Evolutionary conservation across 2,888 invertebrate genomes (phyloP).

Genomic region (Agapetus fuscipes): DNA sequence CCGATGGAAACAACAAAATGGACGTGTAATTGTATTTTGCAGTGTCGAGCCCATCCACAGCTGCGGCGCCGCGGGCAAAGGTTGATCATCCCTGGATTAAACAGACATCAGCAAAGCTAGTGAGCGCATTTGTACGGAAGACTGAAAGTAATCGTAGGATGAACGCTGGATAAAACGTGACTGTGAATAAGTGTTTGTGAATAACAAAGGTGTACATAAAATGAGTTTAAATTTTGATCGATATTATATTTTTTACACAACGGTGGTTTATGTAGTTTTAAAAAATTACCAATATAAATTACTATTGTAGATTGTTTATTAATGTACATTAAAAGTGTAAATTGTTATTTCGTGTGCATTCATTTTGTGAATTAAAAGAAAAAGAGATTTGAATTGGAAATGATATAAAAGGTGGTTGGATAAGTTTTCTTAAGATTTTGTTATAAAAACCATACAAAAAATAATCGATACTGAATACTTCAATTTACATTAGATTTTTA

Average conservation of each 20-base stretch:
- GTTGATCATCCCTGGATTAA: no score
- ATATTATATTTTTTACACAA: slow-evolving; percentile 18
- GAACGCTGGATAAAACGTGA: neutral
- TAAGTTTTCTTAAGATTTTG: no score
- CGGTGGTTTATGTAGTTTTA: slow-evolving; percentile 11
- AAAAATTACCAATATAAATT: slow-evolving; percentile 7
- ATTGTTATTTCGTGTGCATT: neutral
- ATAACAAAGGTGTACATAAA: slow-evolving; percentile 13
- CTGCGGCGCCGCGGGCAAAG: neutral
- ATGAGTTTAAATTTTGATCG: slow-evolving; percentile 7
- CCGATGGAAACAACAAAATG: slow-evolving; percentile 5
- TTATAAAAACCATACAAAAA: no score
- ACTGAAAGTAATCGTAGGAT: neutral
- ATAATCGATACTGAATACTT: no score
- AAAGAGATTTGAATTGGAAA: no score
- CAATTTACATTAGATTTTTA: no score
- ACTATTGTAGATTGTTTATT: slow-evolving; percentile 4
- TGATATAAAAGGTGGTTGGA: no score
- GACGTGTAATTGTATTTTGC: slow-evolving; percentile 11
- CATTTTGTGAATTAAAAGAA: no score
- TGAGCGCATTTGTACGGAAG: neutral
- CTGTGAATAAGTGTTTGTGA: slow-evolving; percentile 17
- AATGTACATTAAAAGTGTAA: neutral
- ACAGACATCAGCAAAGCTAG: no score
- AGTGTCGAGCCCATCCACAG: slow-evolving; percentile 10